These are phyloP conservation scores for Excalfactoria chinensis DNA, from an alignment of 2,113 vertebrate genomes.

Conservation along the genomic window DNA sequence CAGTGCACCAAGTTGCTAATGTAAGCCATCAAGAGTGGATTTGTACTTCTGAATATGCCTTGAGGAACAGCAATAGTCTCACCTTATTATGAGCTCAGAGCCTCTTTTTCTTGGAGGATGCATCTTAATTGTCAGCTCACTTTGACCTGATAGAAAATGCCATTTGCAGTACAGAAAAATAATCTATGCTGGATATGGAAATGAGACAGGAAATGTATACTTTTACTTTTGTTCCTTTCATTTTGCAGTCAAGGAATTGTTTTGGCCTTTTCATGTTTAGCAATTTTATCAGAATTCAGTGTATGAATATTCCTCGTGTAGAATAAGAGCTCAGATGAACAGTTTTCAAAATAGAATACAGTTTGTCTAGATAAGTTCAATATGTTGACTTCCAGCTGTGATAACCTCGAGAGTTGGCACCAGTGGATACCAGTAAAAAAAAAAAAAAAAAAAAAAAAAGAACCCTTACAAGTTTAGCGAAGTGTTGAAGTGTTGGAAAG, in stretches of 20 bases:
- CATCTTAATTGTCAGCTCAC: not conserved
- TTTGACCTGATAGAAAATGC: not conserved
- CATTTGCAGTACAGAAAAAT: not conserved
- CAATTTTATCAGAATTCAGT: not conserved
- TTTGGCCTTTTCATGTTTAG: not conserved
- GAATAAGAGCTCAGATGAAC: not conserved
- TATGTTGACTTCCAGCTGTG: not conserved
- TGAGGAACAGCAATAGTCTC: not conserved
- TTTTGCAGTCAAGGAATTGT: not conserved
- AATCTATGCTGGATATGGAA: not conserved
- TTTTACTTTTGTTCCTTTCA: not conserved
- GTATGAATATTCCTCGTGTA: not conserved
- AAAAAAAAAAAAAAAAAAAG: not conserved
- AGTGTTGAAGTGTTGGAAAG: slow-evolving; percentile 24
- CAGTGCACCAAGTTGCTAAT: not conserved
- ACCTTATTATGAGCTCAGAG: not conserved
- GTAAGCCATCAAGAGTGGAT: not conserved
- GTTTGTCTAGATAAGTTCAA: not conserved
- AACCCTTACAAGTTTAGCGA: not conserved
- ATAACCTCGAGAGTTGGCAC: not conserved
- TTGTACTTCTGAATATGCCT: not conserved
- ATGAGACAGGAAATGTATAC: not conserved
- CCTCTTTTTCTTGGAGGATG: not conserved
- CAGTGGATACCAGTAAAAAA: not conserved
- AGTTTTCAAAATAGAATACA: not conserved